Percentiles rank a stretch among this genome's conserved stretches.
These are phyloP conservation scores for Dicaeum eximium DNA, from an alignment of 2,113 vertebrate species.

Conservation along the genomic window DNA sequence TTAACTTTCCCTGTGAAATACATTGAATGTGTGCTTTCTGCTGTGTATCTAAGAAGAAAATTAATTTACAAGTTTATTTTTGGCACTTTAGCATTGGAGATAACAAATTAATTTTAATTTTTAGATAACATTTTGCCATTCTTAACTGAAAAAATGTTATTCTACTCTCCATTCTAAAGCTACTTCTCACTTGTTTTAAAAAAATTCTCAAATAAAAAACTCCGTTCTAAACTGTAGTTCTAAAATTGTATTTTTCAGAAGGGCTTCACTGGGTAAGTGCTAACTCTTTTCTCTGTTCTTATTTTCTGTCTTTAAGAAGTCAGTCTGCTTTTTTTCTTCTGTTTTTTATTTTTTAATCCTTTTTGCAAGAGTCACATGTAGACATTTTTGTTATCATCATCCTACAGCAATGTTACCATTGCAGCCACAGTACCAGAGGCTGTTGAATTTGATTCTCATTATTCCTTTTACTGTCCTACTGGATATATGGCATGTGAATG, in stretches of 20 bases:
- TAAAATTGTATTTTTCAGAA: background rate
- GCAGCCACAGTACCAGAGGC: background rate
- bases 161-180: background rate
- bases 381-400: background rate
- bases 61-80: background rate
- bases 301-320: background rate
- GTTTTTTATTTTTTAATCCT: background rate
- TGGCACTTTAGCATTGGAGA: background rate
- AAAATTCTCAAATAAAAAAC: background rate
- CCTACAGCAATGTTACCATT: background rate
- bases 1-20: background rate
- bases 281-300: background rate
- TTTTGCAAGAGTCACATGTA: background rate
- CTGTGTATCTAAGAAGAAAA: background rate
- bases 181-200: background rate
- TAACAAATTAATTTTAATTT: background rate
- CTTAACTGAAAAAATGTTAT: background rate
- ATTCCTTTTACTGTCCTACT: background rate
- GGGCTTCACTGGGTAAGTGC: background rate
- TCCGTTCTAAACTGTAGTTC: background rate
- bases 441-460: background rate
- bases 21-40: background rate
- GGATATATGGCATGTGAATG: background rate
- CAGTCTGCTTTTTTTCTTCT: background rate
- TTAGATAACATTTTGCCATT: background rate